Conservation (phyloP, 2,888 invertebrate species). For the Beris morrisii region DNA sequence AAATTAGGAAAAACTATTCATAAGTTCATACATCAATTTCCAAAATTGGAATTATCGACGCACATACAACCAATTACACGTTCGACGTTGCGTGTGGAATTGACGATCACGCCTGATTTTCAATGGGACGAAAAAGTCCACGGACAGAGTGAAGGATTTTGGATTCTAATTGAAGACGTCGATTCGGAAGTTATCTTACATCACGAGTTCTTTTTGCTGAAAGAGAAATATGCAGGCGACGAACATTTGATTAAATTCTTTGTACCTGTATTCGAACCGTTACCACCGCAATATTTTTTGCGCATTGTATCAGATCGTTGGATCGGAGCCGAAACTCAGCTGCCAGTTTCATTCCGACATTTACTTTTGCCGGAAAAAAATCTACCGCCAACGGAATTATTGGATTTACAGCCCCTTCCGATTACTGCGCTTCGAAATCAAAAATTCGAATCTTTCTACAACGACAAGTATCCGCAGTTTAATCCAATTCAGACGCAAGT, state of each 20-base stretch:
- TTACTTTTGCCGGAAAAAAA: constrained; percentile 97
- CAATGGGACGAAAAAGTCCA: constrained; percentile 97
- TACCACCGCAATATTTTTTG: constrained; percentile 97
- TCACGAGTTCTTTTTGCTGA: constrained; percentile 92
- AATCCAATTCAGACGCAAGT: constrained; percentile 99
- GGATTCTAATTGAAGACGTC: constrained; percentile 86
- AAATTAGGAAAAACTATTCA: constrained; percentile 84
- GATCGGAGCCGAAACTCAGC: constrained; percentile 93
- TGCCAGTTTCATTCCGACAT: constrained; percentile 97
- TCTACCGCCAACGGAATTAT: constrained; percentile 93
- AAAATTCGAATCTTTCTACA: constrained; percentile 83
- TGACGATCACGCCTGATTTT: constrained; percentile 98
- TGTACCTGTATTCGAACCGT: constrained; percentile 97
- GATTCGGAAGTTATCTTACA: constrained; percentile 90
- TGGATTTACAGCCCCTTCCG: constrained; percentile 95
- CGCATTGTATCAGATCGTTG: constrained; percentile 87
- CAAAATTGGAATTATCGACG: constrained; percentile 92
- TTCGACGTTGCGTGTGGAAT: constrained; percentile 88
- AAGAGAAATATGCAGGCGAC: constrained; percentile 90
- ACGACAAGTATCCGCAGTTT: constrained; percentile 86
- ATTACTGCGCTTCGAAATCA: constrained; percentile 88
- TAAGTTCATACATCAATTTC: constrained; percentile 85
- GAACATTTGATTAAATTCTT: constrained; percentile 97
- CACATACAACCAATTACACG: constrained; percentile 97
- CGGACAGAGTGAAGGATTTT: constrained; percentile 81